Evolutionary conservation across 2,113 vertebrate species (phyloP), one percentile per base, ranked within the genome.

Genomic region (Syngnathus scovelli): DNA sequence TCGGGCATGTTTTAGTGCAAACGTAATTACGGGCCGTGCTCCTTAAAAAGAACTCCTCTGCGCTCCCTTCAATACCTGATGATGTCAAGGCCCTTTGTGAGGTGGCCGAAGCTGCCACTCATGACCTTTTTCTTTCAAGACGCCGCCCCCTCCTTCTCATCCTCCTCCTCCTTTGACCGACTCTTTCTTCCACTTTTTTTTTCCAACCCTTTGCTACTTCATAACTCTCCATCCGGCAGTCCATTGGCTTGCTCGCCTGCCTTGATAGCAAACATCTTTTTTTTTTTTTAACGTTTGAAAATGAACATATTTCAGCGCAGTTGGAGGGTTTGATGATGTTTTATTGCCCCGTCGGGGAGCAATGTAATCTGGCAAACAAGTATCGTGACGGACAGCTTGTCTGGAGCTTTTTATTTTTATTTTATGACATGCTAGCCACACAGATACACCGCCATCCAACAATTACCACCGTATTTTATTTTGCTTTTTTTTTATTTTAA

Each of bases 1-100:
- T 94, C 92, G 88, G 91, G 90, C 92, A 93, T 94, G 93, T 95
- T 94, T 62, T 93, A 93, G 90, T 85, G 86, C 91, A 95, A 95
- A 94, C 93, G 94, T 96, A 94, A 95, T 96, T 94, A 95, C 90
- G 92, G 91, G 92, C 84, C 85, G 92, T 83, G 16, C 37, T 9
- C 11, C 44, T 70, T 92, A 93, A 94, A 94, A 93, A 92, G 91
- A 91, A 85, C 89, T 92, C 90, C 83, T 78, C 81, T 64, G 79
- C 85, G 83, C 85, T 83, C 91, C 89, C 91, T 93, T 92, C 92
- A 93, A 95, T 92, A 93, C 92, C 90, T 91, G 88, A 90, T 94
- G 92, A 94, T 93, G 92, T 94, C 92, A 93, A 93, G 90, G 89
- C 86, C 89, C 86, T 89, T 91, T 93, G 89, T 92, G 85, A 90